phyloP scores from a whole-genome alignment of 2,888 invertebrate genomes.

The Pycnomerus fuliginosus region DNA sequence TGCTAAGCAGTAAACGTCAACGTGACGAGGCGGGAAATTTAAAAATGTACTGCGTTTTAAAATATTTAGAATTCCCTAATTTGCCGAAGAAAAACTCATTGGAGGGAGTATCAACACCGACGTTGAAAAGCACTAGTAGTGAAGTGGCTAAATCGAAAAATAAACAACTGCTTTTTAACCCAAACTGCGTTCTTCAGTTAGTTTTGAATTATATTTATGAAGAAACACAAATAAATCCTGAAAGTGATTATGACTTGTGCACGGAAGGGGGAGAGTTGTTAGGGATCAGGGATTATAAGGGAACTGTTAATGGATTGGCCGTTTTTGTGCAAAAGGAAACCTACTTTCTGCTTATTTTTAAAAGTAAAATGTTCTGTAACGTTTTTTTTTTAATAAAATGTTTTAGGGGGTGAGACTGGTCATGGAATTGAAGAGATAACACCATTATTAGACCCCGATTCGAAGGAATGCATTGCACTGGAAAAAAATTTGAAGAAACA shows the following conservation, averaged over 20 bases:
- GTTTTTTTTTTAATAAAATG: neutral
- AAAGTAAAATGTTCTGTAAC: neutral
- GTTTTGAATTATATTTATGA: constrained; percentile 46
- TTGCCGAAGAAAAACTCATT: neutral
- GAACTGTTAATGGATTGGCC: constrained; percentile 5
- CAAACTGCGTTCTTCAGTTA: constrained; percentile 48
- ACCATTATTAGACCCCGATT: constrained; percentile 3
- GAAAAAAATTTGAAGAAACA: constrained; percentile 2
- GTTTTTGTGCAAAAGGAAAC: constrained; percentile 10
- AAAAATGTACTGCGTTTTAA: constrained; percentile 33
- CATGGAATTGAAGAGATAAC: constrained; percentile 1
- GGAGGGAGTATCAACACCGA: neutral
- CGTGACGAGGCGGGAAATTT: too few relatives aligned
- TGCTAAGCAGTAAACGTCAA: too few relatives aligned
- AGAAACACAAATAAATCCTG: constrained; percentile 10
- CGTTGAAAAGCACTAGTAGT: neutral
- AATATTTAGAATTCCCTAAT: constrained; percentile 18
- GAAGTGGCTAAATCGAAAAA: too few relatives aligned
- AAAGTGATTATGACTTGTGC: constrained; percentile 9
- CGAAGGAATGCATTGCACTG: neutral
- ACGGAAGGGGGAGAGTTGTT: constrained; percentile 9
- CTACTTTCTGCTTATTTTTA: constrained; percentile 3
- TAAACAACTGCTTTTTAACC: constrained; percentile 44
- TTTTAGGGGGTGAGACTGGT: neutral
- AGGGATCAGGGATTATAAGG: constrained; percentile 12